A percentile compares a stretch with the other conserved stretches of the same genome.
These are phyloP conservation scores for Entosphenus tridentatus DNA, from an alignment of 2,113 vertebrate species.

Conservation along the genomic window DNA sequence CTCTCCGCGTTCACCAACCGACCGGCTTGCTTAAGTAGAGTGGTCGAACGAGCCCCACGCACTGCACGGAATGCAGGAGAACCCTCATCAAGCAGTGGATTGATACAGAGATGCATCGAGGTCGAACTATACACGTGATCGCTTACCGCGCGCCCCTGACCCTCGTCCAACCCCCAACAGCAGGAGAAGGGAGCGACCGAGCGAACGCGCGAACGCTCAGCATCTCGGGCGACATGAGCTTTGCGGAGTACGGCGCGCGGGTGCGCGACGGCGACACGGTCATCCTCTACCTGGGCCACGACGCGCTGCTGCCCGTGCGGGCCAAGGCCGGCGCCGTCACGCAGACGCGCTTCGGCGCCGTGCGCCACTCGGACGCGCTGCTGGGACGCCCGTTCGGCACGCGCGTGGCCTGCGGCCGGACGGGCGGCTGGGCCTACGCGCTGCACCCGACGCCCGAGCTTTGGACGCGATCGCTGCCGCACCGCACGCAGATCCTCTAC, in stretches of 20 bases:
- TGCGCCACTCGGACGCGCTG: conserved; percentile 66
- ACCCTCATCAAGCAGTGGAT: too few species aligned
- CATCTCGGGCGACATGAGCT: conserved; percentile 40
- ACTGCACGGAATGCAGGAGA: too few species aligned
- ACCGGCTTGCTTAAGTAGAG: too few species aligned
- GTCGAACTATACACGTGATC: too few species aligned
- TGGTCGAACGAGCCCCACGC: too few species aligned
- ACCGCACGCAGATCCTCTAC: conserved; percentile 92
- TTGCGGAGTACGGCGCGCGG: conserved; percentile 48
- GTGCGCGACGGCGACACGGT: conserved; percentile 70
- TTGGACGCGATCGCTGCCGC: conserved; percentile 71
- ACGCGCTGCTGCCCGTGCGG: conserved; percentile 59
- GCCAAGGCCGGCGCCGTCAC: conserved; percentile 59
- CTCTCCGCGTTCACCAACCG: too few species aligned
- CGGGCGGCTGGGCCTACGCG: conserved; percentile 74
- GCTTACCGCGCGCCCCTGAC: too few species aligned
- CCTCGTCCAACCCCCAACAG: too few species aligned
- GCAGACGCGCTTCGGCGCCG: conserved; percentile 71
- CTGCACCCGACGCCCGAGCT: conserved; percentile 82
- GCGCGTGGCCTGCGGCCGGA: conserved; percentile 71
- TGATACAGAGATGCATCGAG: too few species aligned
- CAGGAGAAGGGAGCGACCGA: too few species aligned
- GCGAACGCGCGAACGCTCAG: too few species aligned
- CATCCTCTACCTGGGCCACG: conserved; percentile 60
- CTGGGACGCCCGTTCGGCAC: conserved; percentile 67